phyloP scores from a whole-genome alignment of 2,797 vertebrate genomes.

The Vireo griseus region DNA sequence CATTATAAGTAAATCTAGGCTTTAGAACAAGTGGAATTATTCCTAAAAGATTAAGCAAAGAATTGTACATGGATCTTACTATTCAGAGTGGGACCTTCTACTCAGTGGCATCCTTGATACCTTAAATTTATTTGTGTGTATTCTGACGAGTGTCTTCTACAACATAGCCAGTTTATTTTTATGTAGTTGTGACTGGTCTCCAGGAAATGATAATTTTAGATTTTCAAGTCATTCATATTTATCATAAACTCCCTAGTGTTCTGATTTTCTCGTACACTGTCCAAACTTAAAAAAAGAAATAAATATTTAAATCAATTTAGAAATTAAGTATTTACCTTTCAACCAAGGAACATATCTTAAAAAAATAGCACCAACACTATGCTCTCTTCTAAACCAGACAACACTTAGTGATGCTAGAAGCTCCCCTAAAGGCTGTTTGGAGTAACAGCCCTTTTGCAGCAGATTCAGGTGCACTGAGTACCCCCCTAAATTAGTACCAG shows the following conservation, averaged over 20 bases:
- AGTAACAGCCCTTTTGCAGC: background rate
- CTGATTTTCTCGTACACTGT: background rate
- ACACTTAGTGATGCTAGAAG: background rate
- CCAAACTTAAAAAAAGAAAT: background rate
- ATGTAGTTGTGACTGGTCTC: background rate
- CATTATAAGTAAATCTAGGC: background rate
- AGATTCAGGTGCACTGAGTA: background rate
- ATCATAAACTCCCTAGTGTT: background rate
- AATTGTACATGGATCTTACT: background rate
- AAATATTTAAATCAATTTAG: background rate
- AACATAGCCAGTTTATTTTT: background rate
- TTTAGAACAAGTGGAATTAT: background rate
- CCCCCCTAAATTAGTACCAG: background rate
- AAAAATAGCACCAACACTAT: background rate
- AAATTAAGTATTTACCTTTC: background rate
- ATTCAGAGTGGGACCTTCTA: background rate
- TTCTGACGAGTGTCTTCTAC: background rate
- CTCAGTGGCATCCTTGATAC: background rate
- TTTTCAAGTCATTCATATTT: background rate
- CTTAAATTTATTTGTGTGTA: background rate
- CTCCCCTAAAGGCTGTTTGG: background rate
- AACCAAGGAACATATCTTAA: background rate
- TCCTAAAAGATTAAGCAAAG: background rate
- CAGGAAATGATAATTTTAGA: background rate
- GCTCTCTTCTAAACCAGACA: background rate